Evolutionary conservation across 2,888 invertebrate species (phyloP).

Genomic region (Euzophera pinguis): DNA sequence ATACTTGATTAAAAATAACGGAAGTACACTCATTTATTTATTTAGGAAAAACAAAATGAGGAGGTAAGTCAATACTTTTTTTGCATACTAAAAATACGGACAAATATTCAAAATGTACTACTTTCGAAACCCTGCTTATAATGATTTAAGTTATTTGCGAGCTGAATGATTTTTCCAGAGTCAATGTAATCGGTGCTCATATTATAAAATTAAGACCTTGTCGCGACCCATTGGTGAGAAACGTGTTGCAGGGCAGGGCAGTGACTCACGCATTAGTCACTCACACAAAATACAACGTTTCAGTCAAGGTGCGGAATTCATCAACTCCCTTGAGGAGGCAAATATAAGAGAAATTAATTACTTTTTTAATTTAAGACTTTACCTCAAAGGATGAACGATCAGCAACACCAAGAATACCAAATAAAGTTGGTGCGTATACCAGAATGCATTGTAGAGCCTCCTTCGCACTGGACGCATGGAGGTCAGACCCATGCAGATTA

Average conservation of each 20-base stretch:
- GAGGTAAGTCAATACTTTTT: too few species aligned
- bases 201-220: background rate
- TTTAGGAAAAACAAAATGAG: too few species aligned
- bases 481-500: slow-evolving; percentile 63
- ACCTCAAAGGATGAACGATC: slow-evolving; percentile 78
- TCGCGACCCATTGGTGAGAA: background rate
- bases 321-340: background rate
- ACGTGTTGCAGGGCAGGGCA: background rate
- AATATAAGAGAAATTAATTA: too few species aligned
- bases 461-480: slow-evolving; percentile 64
- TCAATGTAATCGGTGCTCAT: too few species aligned
- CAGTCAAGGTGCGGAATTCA: background rate
- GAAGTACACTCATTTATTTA: too few species aligned
- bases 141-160: too few species aligned
- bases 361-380: too few species aligned
- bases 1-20: too few species aligned
- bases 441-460: slow-evolving; percentile 71
- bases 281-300: background rate
- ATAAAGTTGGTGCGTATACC: slow-evolving; percentile 76
- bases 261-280: background rate
- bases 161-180: background rate
- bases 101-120: too few species aligned
- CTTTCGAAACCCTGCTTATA: too few species aligned
- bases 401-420: slow-evolving; percentile 68
- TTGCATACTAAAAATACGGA: too few species aligned